Evolutionary conservation across 2,888 invertebrate genomes (phyloP), one percentile per base, ranked within the genome.

Genomic region (Amphipyra tragopoginis): DNA sequence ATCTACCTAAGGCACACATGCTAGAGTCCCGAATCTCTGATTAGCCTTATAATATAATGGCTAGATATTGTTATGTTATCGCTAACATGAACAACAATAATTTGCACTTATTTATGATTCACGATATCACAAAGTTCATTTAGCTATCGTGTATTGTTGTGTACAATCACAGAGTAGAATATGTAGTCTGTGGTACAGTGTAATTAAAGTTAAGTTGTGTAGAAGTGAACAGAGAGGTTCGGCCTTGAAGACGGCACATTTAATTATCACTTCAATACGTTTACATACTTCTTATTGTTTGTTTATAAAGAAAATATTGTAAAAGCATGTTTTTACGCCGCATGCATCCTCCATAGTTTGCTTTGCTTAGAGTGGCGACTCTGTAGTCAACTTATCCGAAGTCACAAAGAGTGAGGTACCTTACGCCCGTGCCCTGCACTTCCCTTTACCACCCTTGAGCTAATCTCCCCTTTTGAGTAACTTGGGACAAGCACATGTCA

Each of bases 181-280:
- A 38, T 71, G 14, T 45, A 43, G 36, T 49, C 40, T 50, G 7
- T 44, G 57, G 39, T 26, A 38, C 21, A 15, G 33, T 33, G 39
- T 29, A 44, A 26, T 10, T 58, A 42, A 13, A 36, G 29, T 44
- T 49, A n/a, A 42, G 33, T 52, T 43, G 10, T 39, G 36, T 48
- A 13, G 44, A 51, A 11, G 40, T 34, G 48, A 56, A 59, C 55
- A 61, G 54, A 43, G 9, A 43, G 29, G 38, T 36, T 7, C 15
- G 50, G 52, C 71, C 80, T 71, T 77, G 75, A 45, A n/a, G 48
- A 70, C 53, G 36, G 15, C 59, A 57, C 48, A 42, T 40, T 66
- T 60, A 59, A 75, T 70, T 79, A 73, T 50, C 47, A 67, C 48
- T 52, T 59, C 52, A 62, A 51, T 65, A 71, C 29, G 15, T n/a